A percentile compares a stretch with the other conserved stretches of the same genome.
Evolutionary conservation across 2,888 invertebrate species (phyloP).

Genomic region (Steinernema scapterisci): DNA sequence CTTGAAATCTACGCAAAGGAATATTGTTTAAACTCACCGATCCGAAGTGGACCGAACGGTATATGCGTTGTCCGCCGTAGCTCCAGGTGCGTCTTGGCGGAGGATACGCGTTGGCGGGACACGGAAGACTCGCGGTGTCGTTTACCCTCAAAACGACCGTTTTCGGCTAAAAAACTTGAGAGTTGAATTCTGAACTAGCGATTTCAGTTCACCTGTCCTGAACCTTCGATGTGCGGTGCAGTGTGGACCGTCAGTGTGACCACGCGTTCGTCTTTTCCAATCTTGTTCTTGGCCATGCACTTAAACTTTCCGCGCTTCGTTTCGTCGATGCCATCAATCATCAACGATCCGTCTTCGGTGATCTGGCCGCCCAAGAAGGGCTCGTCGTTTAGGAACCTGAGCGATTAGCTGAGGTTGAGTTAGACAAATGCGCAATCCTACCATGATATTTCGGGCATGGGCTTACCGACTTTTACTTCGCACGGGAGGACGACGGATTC

Average conservation of each 20-base stretch:
- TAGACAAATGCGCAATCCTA: conserved; percentile 7
- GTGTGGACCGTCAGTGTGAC: conserved; percentile 67
- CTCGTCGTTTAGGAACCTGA: conserved; percentile 54
- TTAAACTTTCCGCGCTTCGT: conserved; percentile 67
- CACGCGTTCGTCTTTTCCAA: conserved; percentile 59
- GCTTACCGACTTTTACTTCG: conserved; percentile 55
- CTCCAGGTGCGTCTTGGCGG: conserved; percentile 65
- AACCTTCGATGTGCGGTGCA: conserved; percentile 56
- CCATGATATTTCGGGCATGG: conserved; percentile 60
- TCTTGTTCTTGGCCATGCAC: conserved; percentile 59
- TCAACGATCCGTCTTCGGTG: conserved; percentile 56
- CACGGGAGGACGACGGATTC: conserved; percentile 58
- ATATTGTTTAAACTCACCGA: conserved; percentile 33
- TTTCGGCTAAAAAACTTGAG: conserved; percentile 49
- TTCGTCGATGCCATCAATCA: conserved; percentile 49
- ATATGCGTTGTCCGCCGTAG: conserved; percentile 58
- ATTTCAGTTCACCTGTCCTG: conserved; percentile 40
- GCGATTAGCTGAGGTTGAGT: too few relatives aligned
- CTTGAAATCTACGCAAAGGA: background rate
- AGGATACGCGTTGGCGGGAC: conserved; percentile 65
- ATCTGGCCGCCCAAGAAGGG: conserved; percentile 52
- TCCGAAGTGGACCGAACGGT: conserved; percentile 35
- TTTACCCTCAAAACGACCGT: conserved; percentile 54
- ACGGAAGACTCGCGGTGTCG: conserved; percentile 57
- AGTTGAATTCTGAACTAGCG: background rate